A percentile compares a stretch with the other conserved stretches of the same genome.
Evolutionary conservation across 2,113 vertebrate species (phyloP).

Genomic region (Triplophysa tibetana): DNA sequence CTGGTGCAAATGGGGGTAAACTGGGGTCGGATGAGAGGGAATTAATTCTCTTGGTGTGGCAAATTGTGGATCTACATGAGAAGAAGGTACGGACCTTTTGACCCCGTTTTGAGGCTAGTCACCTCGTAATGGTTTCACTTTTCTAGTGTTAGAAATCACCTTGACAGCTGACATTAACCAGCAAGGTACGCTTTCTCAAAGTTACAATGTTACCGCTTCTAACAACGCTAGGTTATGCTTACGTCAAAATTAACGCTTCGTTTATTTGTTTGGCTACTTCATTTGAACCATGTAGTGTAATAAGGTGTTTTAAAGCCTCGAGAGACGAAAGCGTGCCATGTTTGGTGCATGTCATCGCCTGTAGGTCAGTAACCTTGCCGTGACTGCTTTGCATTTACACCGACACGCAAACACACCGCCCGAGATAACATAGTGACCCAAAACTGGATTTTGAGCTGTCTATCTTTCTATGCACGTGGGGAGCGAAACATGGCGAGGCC

Average conservation of each 20-base stretch:
- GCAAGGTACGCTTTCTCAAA: slow-evolving; percentile 65
- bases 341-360: slow-evolving; percentile 68
- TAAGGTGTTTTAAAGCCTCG: background rate
- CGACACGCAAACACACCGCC: slow-evolving; percentile 17
- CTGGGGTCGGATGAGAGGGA: slow-evolving; percentile 98
- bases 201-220: background rate
- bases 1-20: slow-evolving; percentile 96
- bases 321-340: slow-evolving; percentile 61
- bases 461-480: background rate
- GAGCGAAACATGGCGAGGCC: background rate
- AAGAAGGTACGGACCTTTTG: slow-evolving; percentile 88
- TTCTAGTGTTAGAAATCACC: slow-evolving; percentile 30
- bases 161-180: slow-evolving; percentile 68
- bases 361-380: slow-evolving; percentile 54
- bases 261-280: slow-evolving; percentile 50
- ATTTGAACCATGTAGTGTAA: slow-evolving; percentile 48
- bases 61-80: slow-evolving; percentile 96
- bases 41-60: slow-evolving; percentile 99
- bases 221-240: background rate
- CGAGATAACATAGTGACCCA: background rate
- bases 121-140: slow-evolving; percentile 27
- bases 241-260: background rate
- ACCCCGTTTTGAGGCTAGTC: slow-evolving; percentile 63
- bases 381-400: slow-evolving; percentile 61
- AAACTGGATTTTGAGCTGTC: background rate